A percentile compares a stretch with the other conserved stretches of the same genome.
These are phyloP conservation scores for Epinotia bilunana DNA, from an alignment of 2,888 invertebrate species.

Conservation along the genomic window DNA sequence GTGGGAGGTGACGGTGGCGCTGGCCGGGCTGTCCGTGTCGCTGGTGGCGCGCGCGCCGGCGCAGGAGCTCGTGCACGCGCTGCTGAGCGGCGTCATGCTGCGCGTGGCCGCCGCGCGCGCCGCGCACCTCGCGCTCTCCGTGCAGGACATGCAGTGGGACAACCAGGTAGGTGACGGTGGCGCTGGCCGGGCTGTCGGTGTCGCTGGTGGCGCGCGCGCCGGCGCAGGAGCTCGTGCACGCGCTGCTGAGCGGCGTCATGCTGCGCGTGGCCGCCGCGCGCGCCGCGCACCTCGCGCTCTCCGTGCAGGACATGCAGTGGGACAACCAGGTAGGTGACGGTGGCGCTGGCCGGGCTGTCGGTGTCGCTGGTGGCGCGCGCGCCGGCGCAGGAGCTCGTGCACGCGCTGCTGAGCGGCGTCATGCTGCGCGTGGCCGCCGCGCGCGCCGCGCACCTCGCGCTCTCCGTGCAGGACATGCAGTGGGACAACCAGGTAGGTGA, in stretches of 20 bases:
- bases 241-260: constrained; percentile 17
- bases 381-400: too few relatives aligned
- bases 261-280: constrained; percentile 81
- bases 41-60: constrained; percentile 89
- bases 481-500: constrained; percentile 5
- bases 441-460: neutral
- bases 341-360: neutral
- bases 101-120: constrained; percentile 80
- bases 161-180: constrained; percentile 79
- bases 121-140: constrained; percentile 86
- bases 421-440: too few relatives aligned
- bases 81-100: constrained; percentile 78
- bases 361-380: neutral
- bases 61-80: constrained; percentile 92
- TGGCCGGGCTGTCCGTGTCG: constrained; percentile 90
- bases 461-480: constrained; percentile 8
- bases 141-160: constrained; percentile 91
- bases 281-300: constrained; percentile 51
- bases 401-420: too few relatives aligned
- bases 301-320: constrained; percentile 92
- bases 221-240: constrained; percentile 3
- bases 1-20: constrained; percentile 85
- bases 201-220: constrained; percentile 12
- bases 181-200: constrained; percentile 1
- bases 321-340: constrained; percentile 88